These are phyloP conservation scores for Polydesmus complanatus DNA, from an alignment of 2,888 invertebrate genomes.

Conservation along the genomic window DNA sequence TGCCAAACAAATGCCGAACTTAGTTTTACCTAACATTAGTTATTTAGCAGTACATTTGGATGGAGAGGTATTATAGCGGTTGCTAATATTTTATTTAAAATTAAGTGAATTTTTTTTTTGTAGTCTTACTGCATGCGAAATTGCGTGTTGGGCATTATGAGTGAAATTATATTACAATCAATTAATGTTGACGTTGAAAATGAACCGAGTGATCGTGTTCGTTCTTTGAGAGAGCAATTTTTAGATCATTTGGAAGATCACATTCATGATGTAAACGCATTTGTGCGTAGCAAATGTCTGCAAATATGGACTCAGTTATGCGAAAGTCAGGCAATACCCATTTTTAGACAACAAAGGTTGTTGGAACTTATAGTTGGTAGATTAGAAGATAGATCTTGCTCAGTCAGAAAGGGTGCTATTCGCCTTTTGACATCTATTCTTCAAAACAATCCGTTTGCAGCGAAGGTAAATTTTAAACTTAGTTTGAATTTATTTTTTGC, in stretches of 20 bases:
- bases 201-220: conserved; percentile 50
- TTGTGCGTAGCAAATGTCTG: conserved; percentile 60
- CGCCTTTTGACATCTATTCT: conserved; percentile 62
- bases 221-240: conserved; percentile 58
- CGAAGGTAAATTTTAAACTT: conserved; percentile 26
- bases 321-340: conserved; percentile 61
- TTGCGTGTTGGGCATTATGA: conserved; percentile 67
- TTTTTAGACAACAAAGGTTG: conserved; percentile 51
- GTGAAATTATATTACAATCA: conserved; percentile 54
- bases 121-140: conserved; percentile 52
- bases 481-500: conserved; percentile 3
- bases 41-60: conserved; percentile 48
- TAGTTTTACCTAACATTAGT: conserved; percentile 45
- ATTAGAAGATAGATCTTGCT: conserved; percentile 65
- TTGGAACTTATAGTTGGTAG: conserved; percentile 53
- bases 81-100: conserved; percentile 1
- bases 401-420: conserved; percentile 71
- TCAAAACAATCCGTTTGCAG: conserved; percentile 73
- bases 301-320: conserved; percentile 70
- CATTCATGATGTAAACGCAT: conserved; percentile 66
- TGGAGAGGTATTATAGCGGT: conserved; percentile 28
- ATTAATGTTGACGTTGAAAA: conserved; percentile 50
- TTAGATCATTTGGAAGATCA: conserved; percentile 66
- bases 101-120: conserved; percentile 20
- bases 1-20: conserved; percentile 45